Base-by-base conservation (phyloP, 2,888 invertebrate species). In the Taphrorychus bicolor region DNA sequence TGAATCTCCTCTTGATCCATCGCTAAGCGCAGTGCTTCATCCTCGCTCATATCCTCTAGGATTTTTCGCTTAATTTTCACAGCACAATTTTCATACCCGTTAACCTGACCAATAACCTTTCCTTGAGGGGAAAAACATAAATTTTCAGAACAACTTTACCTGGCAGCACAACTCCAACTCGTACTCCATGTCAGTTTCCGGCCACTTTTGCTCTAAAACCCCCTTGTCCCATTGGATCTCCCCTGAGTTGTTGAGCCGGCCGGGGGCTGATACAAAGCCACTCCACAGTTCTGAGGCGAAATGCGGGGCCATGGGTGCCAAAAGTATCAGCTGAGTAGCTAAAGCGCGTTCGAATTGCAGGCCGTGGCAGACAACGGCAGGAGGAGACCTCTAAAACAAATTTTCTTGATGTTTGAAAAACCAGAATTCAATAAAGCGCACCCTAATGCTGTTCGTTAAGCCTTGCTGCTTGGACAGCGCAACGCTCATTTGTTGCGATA, bases 281-380 rank as follows among this genome's bases (percentile, higher is more conserved):
- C 88, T 85, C 97, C 97, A 98, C 14, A 97, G 82, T 81, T 97
- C 97, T 0, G 92, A 92, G 24, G 94, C 90, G 82, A 96, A 96
- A 82, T 95, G 93, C 0, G 98, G 98, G 0, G 93, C 92, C 77
- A 97, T 87, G 0, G 97, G 97, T 2, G 94, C 89, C 42, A 97
- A 78, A 88, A 95, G 90, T 70, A 96, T 90, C 59, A 97, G 87
- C 76, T 94, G 89, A 21, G 87, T 84, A 0, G 91, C 92, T 60
- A 98, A 83, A 3, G 93, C 89, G 74, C 89, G 84, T 82, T 96
- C 94, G 80, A 87, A 97, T 76, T 93, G 89, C 60, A 83, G 83
- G 78, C 93, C 89, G 67, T 84, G 85, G 1, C 87, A 86, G 56
- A 89, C 82, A 17, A 91, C 83, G 71, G 87, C 85, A 32, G 86